A percentile compares a stretch with the other conserved stretches of the same genome.
These are phyloP conservation scores for Dendrolimus houi DNA, from an alignment of 2,888 invertebrate species.

Conservation along the genomic window DNA sequence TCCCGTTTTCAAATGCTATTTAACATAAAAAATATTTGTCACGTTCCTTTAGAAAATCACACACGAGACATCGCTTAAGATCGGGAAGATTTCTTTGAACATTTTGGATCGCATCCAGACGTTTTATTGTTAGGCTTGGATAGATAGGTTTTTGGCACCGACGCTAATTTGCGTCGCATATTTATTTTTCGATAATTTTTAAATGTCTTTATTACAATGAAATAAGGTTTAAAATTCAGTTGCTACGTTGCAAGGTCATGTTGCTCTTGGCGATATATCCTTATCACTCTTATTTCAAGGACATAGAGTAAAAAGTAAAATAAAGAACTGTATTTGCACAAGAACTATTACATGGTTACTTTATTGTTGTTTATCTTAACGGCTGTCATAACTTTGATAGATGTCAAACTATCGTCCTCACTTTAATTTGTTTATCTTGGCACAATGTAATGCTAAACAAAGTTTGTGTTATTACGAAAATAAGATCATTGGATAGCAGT, in stretches of 20 bases:
- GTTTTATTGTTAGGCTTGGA: conserved; percentile 37
- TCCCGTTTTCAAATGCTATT: conserved; percentile 4
- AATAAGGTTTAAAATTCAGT: conserved; percentile 21
- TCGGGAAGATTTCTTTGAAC: conserved; percentile 18
- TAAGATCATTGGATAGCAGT: no score
- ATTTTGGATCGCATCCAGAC: conserved; percentile 41
- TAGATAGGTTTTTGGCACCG: conserved; percentile 41
- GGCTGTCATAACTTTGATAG: neutral
- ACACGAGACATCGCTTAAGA: conserved; percentile 20
- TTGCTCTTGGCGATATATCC: neutral
- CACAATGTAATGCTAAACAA: no score
- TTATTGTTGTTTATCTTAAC: neutral
- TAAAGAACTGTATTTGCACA: neutral
- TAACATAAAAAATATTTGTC: conserved; percentile 5
- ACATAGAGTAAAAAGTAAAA: neutral
- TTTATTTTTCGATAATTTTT: conserved; percentile 10
- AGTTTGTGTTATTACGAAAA: no score
- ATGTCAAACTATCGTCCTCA: neutral
- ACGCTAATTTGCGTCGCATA: conserved; percentile 21
- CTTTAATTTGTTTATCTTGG: neutral
- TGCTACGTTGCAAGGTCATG: neutral
- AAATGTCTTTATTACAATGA: conserved; percentile 13
- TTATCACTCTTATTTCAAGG: neutral
- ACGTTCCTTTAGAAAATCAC: conserved; percentile 1
- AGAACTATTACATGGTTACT: neutral